A percentile compares a stretch with the other conserved stretches of the same genome.
These are phyloP conservation scores for Dendrolimus houi DNA, from an alignment of 2,888 invertebrate species.

Conservation along the genomic window DNA sequence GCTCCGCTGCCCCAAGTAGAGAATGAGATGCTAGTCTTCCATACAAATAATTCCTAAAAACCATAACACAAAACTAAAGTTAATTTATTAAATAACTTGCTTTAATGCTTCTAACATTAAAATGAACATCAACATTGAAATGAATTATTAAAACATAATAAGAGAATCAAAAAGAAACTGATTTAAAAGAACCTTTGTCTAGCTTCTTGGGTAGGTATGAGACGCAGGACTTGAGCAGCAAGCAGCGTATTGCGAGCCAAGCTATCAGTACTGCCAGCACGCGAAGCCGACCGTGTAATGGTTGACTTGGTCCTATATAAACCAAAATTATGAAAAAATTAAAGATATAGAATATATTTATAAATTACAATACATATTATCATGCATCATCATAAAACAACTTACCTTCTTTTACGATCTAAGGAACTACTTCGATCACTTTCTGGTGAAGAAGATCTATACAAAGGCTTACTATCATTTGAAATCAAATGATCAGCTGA, in stretches of 20 bases:
- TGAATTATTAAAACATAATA: background rate
- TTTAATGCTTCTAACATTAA: background rate
- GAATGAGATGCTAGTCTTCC: constrained; percentile 88
- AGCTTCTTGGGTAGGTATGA: constrained; percentile 89
- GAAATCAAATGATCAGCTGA: constrained; percentile 69
- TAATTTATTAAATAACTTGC: constrained; percentile 2
- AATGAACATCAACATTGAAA: constrained; percentile 1
- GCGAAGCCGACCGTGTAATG: constrained; percentile 56
- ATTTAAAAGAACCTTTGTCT: constrained; percentile 78
- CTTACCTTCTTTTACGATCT: constrained; percentile 63
- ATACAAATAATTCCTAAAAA: constrained; percentile 84
- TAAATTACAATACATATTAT: background rate
- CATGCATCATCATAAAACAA: constrained; percentile 2
- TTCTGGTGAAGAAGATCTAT: constrained; percentile 63
- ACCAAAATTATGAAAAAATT: constrained; percentile 14
- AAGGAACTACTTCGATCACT: constrained; percentile 67
- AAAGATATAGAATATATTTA: background rate
- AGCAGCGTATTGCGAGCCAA: constrained; percentile 84
- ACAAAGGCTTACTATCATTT: constrained; percentile 55
- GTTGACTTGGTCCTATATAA: constrained; percentile 54
- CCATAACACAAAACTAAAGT: background rate
- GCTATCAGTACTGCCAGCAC: constrained; percentile 78
- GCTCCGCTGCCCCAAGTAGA: constrained; percentile 87
- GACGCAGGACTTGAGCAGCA: constrained; percentile 86
- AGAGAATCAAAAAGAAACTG: constrained; percentile 4